A percentile compares a stretch with the other conserved stretches of the same genome.
These are phyloP conservation scores for Spilogale gracilis DNA, from an alignment of 2,113 vertebrate species.

Conservation along the genomic window DNA sequence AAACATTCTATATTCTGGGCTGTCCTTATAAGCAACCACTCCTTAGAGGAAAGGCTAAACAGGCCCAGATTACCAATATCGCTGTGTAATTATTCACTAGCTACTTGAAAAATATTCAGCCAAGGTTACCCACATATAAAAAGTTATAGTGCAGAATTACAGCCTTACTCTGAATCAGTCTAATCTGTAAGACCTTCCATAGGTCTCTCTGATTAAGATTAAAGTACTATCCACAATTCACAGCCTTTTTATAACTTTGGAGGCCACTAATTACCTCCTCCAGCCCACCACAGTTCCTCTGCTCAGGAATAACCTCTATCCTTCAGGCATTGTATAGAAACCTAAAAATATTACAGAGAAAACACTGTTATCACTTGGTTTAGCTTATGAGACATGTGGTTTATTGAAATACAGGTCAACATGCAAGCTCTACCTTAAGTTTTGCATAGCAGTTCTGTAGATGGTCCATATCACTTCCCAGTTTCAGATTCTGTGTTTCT, in stretches of 20 bases:
- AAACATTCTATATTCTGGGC: neutral
- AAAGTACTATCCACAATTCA: neutral
- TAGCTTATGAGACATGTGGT: neutral
- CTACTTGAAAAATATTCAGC: neutral
- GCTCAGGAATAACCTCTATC: neutral
- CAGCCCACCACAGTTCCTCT: neutral
- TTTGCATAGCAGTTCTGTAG: constrained; percentile 94
- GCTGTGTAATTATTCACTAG: neutral
- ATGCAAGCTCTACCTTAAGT: constrained; percentile 90
- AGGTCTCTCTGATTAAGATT: neutral
- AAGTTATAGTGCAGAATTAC: constrained; percentile 13
- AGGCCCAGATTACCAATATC: neutral
- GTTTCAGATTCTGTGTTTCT: constrained; percentile 94
- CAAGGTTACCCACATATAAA: neutral
- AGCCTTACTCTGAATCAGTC: neutral
- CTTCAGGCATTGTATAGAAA: neutral
- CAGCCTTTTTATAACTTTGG: neutral
- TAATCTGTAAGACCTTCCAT: neutral
- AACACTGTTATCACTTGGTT: neutral
- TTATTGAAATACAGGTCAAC: neutral
- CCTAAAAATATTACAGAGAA: neutral
- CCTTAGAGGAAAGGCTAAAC: neutral
- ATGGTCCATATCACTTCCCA: constrained; percentile 94
- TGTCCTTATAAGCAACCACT: neutral
- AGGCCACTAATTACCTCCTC: neutral